A percentile compares a stretch with the other conserved stretches of the same genome.
phyloP scores from a whole-genome alignment of 2,797 vertebrate genomes.

The Lacerta viridis region DNA sequence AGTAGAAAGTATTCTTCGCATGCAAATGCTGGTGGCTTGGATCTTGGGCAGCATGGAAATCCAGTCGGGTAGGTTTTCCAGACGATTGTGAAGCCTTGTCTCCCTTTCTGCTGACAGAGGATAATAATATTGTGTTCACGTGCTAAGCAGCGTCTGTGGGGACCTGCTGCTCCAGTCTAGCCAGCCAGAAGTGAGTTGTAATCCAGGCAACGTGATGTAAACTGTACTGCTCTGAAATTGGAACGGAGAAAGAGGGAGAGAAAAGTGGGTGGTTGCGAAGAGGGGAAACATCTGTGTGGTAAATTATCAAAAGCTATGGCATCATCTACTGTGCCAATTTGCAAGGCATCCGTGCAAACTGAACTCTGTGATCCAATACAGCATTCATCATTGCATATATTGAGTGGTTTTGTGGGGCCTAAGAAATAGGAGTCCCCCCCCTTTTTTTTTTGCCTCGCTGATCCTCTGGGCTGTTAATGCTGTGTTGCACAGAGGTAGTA shows the following conservation, averaged over 20 bases:
- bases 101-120: neutral
- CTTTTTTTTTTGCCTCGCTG: neutral
- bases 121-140: constrained; percentile 22
- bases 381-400: too few relatives aligned
- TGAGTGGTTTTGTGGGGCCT: neutral
- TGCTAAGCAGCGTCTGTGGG: constrained; percentile 33
- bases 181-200: neutral
- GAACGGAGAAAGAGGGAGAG: neutral
- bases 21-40: neutral
- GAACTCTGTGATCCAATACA: neutral
- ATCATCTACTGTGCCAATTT: neutral
- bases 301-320: neutral
- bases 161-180: constrained; percentile 43
- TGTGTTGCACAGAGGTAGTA: neutral
- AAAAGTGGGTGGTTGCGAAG: neutral
- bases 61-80: constrained; percentile 51
- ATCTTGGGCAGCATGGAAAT: constrained; percentile 46
- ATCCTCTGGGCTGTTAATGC: neutral
- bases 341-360: neutral
- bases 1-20: rapidly evolving
- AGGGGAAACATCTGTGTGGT: neutral
- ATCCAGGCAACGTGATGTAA: neutral
- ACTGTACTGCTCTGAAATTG: neutral
- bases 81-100: constrained; percentile 50
- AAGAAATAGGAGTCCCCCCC: too few relatives aligned